These are phyloP conservation scores for Andrena marginata DNA, from an alignment of 2,888 invertebrate species.

Conservation along the genomic window DNA sequence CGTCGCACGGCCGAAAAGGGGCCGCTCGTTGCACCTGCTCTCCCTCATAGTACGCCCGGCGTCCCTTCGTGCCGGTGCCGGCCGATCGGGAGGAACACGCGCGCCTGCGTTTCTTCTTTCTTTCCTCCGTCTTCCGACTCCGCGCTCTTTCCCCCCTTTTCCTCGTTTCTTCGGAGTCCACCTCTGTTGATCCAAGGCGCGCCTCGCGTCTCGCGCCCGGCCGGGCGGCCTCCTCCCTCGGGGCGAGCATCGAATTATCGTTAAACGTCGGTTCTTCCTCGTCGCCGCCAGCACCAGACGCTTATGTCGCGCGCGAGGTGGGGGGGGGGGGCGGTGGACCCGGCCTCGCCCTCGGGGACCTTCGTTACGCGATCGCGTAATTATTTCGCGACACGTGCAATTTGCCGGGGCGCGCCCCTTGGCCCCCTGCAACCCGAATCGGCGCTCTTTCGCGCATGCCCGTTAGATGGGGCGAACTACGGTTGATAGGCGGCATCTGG, in stretches of 20 bases:
- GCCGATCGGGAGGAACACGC: conserved; percentile 31
- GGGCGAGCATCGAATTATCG: conserved; percentile 60
- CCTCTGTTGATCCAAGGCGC: conserved; percentile 50
- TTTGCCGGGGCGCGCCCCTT: conserved; percentile 30
- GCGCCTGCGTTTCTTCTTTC: conserved; percentile 44
- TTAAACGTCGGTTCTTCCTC: conserved; percentile 53
- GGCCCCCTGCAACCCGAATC: conserved; percentile 1
- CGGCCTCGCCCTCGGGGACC: neutral
- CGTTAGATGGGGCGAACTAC: neutral
- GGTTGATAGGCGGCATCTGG: neutral
- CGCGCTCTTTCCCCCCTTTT: conserved; percentile 40
- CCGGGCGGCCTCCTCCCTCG: conserved; percentile 40
- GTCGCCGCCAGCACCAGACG: neutral
- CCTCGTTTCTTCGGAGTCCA: conserved; percentile 31
- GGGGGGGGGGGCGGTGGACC: neutral
- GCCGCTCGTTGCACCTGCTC: conserved; percentile 56
- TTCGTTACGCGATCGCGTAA: conserved; percentile 22
- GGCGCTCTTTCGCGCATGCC: neutral
- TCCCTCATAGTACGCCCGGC: conserved; percentile 41
- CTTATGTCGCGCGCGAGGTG: conserved; percentile 20
- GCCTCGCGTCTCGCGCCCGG: conserved; percentile 35
- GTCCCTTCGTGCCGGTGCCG: neutral
- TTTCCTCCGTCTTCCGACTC: conserved; percentile 49
- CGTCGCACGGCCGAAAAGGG: conserved; percentile 36
- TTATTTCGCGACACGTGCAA: conserved; percentile 51